phyloP scores from a whole-genome alignment of 2,888 invertebrate species.

The Cerastis leucographa region DNA sequence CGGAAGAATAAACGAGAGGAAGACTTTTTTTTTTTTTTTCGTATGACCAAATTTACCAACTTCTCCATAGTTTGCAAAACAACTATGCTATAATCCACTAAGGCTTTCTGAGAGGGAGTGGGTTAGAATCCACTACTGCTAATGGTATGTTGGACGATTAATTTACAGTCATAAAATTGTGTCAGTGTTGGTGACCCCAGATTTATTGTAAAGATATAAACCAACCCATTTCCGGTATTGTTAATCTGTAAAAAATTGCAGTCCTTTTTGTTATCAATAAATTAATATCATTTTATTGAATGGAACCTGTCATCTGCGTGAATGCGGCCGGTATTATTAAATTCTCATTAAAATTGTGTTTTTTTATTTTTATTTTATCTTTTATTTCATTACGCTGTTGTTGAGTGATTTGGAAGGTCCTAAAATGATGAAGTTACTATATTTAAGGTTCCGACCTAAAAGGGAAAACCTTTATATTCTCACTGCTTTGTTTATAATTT shows the following conservation, averaged over 20 bases:
- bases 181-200: neutral
- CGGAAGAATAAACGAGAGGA: neutral
- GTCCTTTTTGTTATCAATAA: neutral
- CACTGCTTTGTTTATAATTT: slow-evolving; percentile 3
- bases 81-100: neutral
- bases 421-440: neutral
- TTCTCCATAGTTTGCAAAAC: neutral
- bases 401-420: neutral
- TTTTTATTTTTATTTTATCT: neutral
- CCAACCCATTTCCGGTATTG: neutral
- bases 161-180: neutral
- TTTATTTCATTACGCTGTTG: neutral
- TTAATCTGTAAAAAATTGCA: slow-evolving; percentile 28
- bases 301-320: neutral
- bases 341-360: neutral
- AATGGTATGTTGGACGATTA: neutral
- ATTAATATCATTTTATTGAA: neutral
- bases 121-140: neutral
- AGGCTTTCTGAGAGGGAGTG: neutral
- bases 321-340: neutral
- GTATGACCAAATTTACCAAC: neutral
- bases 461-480: neutral
- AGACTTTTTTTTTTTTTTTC: neutral
- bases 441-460: neutral
- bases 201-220: neutral